Percentiles rank a stretch among this genome's conserved stretches.
Conservation (phyloP, 2,113 vertebrate species). For the Mesembrinibis cayennensis region DNA sequence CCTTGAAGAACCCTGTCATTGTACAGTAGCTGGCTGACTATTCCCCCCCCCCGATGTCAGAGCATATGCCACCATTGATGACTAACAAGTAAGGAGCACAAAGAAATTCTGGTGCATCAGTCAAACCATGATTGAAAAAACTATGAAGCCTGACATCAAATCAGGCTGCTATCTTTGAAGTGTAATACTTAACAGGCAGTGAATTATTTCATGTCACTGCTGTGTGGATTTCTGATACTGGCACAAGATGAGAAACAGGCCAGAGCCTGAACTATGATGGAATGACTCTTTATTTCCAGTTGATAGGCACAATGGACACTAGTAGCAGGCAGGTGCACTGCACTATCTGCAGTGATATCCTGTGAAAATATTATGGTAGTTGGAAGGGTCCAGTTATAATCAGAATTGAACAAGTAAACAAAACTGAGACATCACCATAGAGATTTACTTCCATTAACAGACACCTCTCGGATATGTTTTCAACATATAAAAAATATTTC, state of each 20-base stretch:
- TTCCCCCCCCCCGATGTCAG: not conserved
- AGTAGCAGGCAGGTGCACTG: not conserved
- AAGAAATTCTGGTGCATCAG: not conserved
- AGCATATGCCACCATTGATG: not conserved
- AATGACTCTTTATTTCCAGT: not conserved
- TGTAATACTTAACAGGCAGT: not conserved
- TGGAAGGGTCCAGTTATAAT: not conserved
- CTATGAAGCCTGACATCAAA: not conserved
- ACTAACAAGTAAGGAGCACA: slow-evolving; percentile 13
- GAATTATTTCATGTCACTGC: slow-evolving; percentile 10
- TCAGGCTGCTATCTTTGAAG: not conserved
- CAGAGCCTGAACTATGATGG: not conserved
- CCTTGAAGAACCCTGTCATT: not conserved
- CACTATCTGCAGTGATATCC: not conserved
- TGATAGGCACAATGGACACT: not conserved
- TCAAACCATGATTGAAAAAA: slow-evolving; percentile 1
- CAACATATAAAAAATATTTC: not conserved
- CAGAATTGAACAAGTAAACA: not conserved
- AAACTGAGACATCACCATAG: not conserved
- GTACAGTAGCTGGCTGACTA: not conserved
- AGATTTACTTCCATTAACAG: not conserved
- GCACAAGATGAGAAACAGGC: not conserved
- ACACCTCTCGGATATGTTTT: not conserved
- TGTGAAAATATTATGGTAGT: not conserved
- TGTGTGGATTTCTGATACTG: not conserved